Percentiles rank a stretch among this genome's conserved stretches.
These are phyloP conservation scores for Microctonus brassicae DNA, from an alignment of 2,888 invertebrate genomes.

Conservation along the genomic window DNA sequence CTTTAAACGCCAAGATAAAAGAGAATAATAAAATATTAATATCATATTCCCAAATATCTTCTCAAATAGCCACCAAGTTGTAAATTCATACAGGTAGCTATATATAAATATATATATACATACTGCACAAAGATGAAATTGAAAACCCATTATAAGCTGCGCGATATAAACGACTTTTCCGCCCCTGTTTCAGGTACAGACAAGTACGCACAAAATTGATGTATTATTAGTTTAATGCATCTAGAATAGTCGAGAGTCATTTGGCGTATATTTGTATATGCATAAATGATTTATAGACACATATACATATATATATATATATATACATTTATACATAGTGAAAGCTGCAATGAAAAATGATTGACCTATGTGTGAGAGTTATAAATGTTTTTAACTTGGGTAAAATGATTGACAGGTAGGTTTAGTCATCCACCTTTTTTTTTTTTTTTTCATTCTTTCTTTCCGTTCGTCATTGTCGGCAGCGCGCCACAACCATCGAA, in stretches of 20 bases:
- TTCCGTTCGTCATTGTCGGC: conserved; percentile 43
- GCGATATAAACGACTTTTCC: conserved; percentile 60
- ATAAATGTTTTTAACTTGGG: neutral
- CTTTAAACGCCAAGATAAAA: conserved; percentile 46
- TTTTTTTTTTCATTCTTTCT: conserved; percentile 33
- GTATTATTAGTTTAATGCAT: neutral
- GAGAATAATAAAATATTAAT: conserved; percentile 57
- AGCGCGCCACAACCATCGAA: conserved; percentile 31
- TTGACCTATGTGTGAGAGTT: conserved; percentile 30
- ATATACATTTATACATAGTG: neutral
- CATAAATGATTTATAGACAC: neutral
- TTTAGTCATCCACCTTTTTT: conserved; percentile 60
- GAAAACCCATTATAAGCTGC: conserved; percentile 64
- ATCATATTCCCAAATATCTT: conserved; percentile 61
- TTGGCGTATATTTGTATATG: neutral
- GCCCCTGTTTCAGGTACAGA: conserved; percentile 45
- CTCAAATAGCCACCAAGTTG: conserved; percentile 58
- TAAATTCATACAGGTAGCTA: neutral
- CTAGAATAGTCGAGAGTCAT: neutral
- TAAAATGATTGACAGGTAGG: conserved; percentile 65
- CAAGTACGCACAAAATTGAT: neutral
- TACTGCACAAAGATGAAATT: conserved; percentile 65
- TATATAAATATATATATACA: neutral
- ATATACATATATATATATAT: no score
- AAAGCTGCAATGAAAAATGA: conserved; percentile 30